These are phyloP conservation scores for Serilophus lunatus DNA, from an alignment of 2,113 vertebrate genomes.

Conservation along the genomic window DNA sequence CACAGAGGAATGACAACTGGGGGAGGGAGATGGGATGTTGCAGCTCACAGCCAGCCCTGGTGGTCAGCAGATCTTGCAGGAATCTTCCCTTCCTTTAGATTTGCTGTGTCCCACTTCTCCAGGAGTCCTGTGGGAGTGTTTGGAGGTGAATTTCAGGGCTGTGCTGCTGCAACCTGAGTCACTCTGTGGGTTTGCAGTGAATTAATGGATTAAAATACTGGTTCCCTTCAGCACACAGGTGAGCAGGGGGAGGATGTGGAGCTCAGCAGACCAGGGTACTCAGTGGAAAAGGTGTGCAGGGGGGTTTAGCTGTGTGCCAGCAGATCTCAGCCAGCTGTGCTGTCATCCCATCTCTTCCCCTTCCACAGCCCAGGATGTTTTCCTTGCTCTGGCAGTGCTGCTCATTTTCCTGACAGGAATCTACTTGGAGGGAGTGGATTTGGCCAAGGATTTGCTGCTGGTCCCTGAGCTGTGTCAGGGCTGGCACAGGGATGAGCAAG, in stretches of 20 bases:
- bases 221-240: accelerated
- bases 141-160: background rate
- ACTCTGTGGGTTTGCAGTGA: background rate
- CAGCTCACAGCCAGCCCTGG: background rate
- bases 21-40: background rate
- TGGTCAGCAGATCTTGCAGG: background rate
- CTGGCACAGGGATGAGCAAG: background rate
- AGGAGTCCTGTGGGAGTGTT: background rate
- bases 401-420: background rate
- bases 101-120: background rate
- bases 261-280: background rate
- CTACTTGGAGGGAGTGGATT: background rate
- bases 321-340: background rate
- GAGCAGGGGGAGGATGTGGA: background rate
- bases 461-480: background rate
- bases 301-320: background rate
- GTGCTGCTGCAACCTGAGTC: background rate
- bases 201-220: background rate
- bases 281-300: background rate
- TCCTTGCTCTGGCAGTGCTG: background rate
- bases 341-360: background rate
- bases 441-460: background rate
- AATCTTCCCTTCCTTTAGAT: background rate
- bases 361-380: background rate
- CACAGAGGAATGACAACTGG: accelerated